Conservation (phyloP, 2,888 invertebrate species). For the Strigamia transsilvanica region DNA sequence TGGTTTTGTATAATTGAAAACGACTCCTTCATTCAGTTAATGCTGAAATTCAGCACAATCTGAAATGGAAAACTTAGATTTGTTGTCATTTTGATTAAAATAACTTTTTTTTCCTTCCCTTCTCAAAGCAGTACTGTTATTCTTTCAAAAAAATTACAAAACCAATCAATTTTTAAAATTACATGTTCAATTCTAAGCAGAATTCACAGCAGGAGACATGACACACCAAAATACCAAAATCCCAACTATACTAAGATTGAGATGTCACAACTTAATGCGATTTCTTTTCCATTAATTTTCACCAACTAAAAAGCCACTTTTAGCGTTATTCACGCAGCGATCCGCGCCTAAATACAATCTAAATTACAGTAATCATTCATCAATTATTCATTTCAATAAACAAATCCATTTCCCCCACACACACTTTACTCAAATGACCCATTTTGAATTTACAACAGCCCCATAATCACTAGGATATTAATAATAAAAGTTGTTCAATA, state of each 20-base stretch:
- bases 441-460: neutral
- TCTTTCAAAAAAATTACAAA: too few species aligned
- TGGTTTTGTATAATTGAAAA: too few species aligned
- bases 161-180: too few species aligned
- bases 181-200: neutral
- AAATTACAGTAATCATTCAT: neutral
- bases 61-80: neutral
- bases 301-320: too few species aligned
- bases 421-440: neutral
- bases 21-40: neutral
- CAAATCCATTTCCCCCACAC: neutral
- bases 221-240: neutral
- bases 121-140: neutral
- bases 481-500: neutral
- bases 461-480: neutral
- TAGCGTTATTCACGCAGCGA: too few species aligned
- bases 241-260: neutral
- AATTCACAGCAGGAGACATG: neutral
- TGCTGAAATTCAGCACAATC: neutral
- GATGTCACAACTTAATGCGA: too few species aligned
- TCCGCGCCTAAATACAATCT: too few species aligned
- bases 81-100: neutral
- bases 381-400: neutral
- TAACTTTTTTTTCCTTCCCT: neutral
- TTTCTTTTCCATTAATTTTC: too few species aligned